Evolutionary conservation across 2,113 vertebrate genomes (phyloP).

Genomic region (Abramis brama): DNA sequence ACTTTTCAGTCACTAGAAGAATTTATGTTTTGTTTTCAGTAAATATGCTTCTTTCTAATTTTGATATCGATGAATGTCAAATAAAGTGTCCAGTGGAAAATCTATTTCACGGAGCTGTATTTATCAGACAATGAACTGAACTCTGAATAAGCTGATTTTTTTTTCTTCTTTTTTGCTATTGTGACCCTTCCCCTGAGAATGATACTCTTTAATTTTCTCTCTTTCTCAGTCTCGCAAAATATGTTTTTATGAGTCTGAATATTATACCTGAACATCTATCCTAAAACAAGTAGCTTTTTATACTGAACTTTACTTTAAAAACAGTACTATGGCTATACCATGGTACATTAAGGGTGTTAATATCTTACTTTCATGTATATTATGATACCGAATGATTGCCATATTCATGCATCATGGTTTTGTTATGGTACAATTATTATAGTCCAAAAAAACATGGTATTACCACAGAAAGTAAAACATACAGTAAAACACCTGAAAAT

Average conservation of each 20-base stretch:
- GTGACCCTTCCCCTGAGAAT: not conserved
- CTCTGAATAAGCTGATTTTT: not conserved
- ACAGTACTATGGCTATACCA: not conserved
- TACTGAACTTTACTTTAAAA: not conserved
- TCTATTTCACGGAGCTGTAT: not conserved
- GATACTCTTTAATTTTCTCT: conserved; percentile 5
- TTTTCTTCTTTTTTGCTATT: not conserved
- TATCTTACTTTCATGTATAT: not conserved
- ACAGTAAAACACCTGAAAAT: not conserved
- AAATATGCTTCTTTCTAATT: not conserved
- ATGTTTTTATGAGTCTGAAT: conserved; percentile 5
- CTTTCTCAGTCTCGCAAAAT: not conserved
- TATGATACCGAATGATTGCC: not conserved
- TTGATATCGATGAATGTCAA: not conserved
- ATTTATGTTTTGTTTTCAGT: not conserved
- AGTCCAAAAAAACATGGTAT: not conserved
- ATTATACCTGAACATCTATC: not conserved
- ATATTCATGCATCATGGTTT: not conserved
- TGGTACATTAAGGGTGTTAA: not conserved
- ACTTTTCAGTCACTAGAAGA: not conserved
- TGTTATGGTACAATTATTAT: not conserved
- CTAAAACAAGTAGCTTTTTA: not conserved
- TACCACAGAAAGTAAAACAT: not conserved
- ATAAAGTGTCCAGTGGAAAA: conserved; percentile 6
- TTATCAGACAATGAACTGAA: not conserved